phyloP scores from a whole-genome alignment of 2,888 invertebrate genomes.

The Oligia fasciuncula region DNA sequence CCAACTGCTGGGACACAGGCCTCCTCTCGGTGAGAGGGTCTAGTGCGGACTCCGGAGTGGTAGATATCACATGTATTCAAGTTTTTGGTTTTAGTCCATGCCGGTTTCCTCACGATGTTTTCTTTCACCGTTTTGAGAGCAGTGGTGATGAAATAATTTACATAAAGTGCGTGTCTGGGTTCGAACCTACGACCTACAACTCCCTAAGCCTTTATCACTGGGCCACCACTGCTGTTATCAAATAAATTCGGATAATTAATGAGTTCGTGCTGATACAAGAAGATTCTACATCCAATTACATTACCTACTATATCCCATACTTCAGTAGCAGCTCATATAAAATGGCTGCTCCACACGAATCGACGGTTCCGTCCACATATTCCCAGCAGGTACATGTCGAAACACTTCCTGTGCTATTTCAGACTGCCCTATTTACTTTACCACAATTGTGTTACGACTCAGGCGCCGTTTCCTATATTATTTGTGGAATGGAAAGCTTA shows the following conservation, averaged over 20 bases:
- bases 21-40: background rate
- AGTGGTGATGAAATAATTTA: background rate
- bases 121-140: too few species aligned
- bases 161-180: background rate
- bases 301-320: background rate
- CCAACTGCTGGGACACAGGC: background rate
- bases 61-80: background rate
- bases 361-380: slow-evolving; percentile 2
- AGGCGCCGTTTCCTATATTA: slow-evolving; percentile 20
- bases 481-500: slow-evolving; percentile 3
- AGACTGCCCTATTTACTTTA: slow-evolving; percentile 46
- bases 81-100: too few species aligned
- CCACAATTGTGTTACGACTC: slow-evolving; percentile 42
- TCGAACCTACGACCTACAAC: background rate
- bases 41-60: too few species aligned
- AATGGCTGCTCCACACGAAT: background rate
- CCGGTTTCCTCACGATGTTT: too few species aligned
- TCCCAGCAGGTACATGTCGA: slow-evolving; percentile 36
- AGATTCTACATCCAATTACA: background rate
- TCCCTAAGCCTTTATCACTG: too few species aligned
- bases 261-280: background rate
- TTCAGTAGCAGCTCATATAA: too few species aligned
- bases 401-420: slow-evolving; percentile 54
- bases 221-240: background rate
- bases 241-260: background rate